phyloP scores from a whole-genome alignment of 64 coral and sea anemone species.

The Dendrophyllia cribrosa region DNA sequence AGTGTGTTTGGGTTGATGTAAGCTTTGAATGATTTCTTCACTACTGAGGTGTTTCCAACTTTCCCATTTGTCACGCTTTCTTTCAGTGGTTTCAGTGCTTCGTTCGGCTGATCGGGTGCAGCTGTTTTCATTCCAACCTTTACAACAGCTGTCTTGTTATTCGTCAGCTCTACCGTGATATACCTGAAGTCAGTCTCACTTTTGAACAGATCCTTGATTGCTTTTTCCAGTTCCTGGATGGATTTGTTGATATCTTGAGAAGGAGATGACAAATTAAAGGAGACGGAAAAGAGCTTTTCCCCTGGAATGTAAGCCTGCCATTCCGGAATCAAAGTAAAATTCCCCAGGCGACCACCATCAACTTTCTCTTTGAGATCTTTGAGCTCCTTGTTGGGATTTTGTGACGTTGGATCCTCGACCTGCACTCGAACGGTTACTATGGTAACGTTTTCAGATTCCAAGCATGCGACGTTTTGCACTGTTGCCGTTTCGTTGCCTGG shows the following conservation, averaged over 20 bases:
- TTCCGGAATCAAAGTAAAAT: neutral
- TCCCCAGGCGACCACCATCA: neutral
- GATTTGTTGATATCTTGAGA: neutral
- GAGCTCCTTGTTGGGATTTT: slow-evolving; percentile 12
- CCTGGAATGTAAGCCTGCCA: slow-evolving; percentile 44
- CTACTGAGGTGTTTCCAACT: neutral
- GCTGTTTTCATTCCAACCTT: slow-evolving; percentile 24
- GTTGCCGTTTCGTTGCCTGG: slow-evolving; percentile 19
- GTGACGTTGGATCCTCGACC: neutral
- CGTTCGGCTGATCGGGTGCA: neutral
- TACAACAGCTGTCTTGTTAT: neutral
- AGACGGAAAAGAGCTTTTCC: slow-evolving; percentile 29
- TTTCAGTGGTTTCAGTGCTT: neutral
- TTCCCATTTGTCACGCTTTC: neutral
- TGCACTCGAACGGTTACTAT: slow-evolving; percentile 28
- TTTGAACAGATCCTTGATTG: neutral
- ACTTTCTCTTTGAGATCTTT: neutral
- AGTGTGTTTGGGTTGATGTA: slow-evolving; percentile 27
- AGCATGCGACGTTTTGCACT: slow-evolving; percentile 13
- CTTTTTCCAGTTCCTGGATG: neutral
- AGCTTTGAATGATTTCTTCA: neutral
- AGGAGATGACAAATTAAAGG: neutral
- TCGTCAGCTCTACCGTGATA: neutral
- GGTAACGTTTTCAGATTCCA: neutral
- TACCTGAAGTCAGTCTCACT: neutral